Base-by-base conservation (phyloP, 2,113 vertebrate species). In the Ptilonorhynchus violaceus region DNA sequence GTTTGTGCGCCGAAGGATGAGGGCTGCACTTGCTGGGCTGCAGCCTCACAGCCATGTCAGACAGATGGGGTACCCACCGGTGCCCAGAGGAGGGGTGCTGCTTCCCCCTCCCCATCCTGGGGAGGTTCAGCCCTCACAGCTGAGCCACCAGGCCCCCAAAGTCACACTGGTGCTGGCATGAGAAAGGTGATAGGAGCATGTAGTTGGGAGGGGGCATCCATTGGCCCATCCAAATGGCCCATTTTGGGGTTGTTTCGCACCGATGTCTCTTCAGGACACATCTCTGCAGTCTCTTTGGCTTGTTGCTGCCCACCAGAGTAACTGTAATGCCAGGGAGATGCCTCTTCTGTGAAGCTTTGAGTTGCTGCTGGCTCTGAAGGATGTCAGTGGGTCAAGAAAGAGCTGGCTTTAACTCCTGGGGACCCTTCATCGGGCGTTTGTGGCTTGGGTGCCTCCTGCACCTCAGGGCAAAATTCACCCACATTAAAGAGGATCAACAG, bases 211-310 rank as follows among this genome's bases (percentile, higher is more conserved):
- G 33, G 17, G 28, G 14, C 14, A 46, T 53, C 31, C 35, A 24
- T 5, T 60, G 68, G 10, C 27, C 37, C 37, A 39, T 39, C 37
- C 37, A 39, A 39, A 39, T 39, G 37, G 37, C 10, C 31, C 15
- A 6, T 81, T 60, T 28, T 30, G 16, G 2, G 10, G 2, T 35
- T 6, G 3, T 77, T 78, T 53, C 35, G 20, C 25, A 33, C 11
- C 24, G 0, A 0, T 9, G 6, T 92, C 44, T 5, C 0, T 80
- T 77, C 20, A 41, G 35, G 11, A 64, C 7, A 3, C 6, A 6
- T 33, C 28, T 59, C 35, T 63, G 39, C 33, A 41, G 33, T 31
- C 0, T 0, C 39, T 73, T 55, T 15, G 27, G 13, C 15, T 50
- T 55, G 28, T 58, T 22, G 18, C 5, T 20, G 3, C 46, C 46